These are phyloP conservation scores for Synanceia verrucosa DNA, from an alignment of 2,797 vertebrate species.

Conservation along the genomic window DNA sequence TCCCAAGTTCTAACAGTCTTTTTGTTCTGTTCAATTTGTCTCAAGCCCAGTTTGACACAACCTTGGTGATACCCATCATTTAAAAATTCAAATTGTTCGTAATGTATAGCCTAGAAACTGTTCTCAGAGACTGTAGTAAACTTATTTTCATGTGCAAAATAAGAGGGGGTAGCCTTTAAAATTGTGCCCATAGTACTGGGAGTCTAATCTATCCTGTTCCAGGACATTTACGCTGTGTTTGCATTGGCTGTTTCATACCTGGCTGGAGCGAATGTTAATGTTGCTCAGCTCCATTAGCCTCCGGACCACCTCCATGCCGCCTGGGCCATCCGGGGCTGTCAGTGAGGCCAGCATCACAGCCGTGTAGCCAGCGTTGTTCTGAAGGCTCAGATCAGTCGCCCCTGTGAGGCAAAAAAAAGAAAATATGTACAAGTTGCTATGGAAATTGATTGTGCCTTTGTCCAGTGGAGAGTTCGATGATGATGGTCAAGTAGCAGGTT, in stretches of 20 bases:
- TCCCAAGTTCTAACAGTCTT: neutral
- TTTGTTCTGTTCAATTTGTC: neutral
- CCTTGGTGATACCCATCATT: neutral
- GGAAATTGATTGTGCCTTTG: too few relatives aligned
- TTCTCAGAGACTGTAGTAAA: neutral
- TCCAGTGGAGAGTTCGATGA: too few relatives aligned
- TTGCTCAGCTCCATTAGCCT: slow-evolving; percentile 89
- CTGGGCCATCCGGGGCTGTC: slow-evolving; percentile 82
- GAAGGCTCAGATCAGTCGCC: slow-evolving; percentile 86
- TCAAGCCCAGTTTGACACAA: neutral
- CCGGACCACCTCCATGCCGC: slow-evolving; percentile 91
- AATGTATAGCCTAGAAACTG: neutral
- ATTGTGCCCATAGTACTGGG: neutral
- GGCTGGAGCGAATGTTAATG: slow-evolving; percentile 88
- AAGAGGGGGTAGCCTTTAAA: neutral
- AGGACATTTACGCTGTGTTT: neutral
- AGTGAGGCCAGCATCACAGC: slow-evolving; percentile 93
- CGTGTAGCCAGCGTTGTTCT: slow-evolving; percentile 94
- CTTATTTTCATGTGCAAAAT: neutral
- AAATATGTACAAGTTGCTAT: too few relatives aligned
- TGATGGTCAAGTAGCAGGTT: too few relatives aligned
- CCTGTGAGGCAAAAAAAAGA: slow-evolving; percentile 75
- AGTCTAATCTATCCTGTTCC: neutral
- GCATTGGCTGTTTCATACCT: slow-evolving; percentile 72
- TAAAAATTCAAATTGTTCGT: neutral